Evolutionary conservation across 2,113 vertebrate species (phyloP).

Genomic region (Salminus brasiliensis): DNA sequence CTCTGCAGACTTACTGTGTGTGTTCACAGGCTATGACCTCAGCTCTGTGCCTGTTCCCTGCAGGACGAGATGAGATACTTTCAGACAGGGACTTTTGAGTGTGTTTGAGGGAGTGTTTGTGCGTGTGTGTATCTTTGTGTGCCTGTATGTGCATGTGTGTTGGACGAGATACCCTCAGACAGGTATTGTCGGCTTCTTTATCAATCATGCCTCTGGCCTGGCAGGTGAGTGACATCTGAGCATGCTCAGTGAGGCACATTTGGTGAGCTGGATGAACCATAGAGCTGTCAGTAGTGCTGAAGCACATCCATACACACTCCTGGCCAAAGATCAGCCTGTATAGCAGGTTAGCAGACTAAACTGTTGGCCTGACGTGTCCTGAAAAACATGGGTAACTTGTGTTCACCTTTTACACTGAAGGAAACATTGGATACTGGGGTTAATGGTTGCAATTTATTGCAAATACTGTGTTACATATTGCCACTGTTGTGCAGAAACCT

Average conservation of each 20-base stretch:
- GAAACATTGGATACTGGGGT: too few relatives aligned
- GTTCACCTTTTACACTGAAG: too few relatives aligned
- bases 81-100: not conserved
- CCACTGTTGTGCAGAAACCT: too few relatives aligned
- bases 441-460: too few relatives aligned
- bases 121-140: not conserved
- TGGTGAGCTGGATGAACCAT: not conserved
- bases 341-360: conserved; percentile 4
- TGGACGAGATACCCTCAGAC: conserved; percentile 33
- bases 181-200: conserved; percentile 43
- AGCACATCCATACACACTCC: not conserved
- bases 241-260: conserved; percentile 16
- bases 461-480: too few relatives aligned
- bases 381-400: not conserved
- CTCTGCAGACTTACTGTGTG: not conserved
- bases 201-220: conserved; percentile 18
- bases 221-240: conserved; percentile 37
- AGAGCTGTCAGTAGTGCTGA: conserved; percentile 25
- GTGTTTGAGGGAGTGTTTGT: not conserved
- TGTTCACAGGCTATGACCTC: not conserved
- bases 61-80: conserved; percentile 19
- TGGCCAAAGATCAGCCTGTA: conserved; percentile 11
- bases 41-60: conserved; percentile 16
- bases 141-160: not conserved
- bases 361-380: not conserved